Evolutionary conservation across 2,888 invertebrate species (phyloP).

Genomic region (Melitaea athalia): DNA sequence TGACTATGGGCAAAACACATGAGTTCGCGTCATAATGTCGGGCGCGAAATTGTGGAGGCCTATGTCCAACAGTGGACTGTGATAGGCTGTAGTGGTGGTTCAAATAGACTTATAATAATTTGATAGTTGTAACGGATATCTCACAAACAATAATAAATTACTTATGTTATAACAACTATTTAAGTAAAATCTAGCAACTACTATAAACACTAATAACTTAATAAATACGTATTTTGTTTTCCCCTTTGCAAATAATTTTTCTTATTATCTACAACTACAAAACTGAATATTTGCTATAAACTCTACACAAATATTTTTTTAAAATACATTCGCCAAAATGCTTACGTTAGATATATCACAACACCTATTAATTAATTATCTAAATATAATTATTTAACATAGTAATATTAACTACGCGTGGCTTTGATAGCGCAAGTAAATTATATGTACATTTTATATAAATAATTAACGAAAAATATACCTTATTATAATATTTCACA

Average conservation of each 20-base stretch:
- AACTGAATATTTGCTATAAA: not conserved
- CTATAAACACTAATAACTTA: conserved; percentile 50
- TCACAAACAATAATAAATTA: not conserved
- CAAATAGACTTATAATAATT: not conserved
- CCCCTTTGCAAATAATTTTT: conserved; percentile 61
- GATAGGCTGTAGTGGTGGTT: no score
- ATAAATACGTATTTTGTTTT: conserved; percentile 76
- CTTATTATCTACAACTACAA: conserved; percentile 7
- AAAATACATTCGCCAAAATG: not conserved
- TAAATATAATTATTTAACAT: not conserved
- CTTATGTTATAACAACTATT: conserved; percentile 2
- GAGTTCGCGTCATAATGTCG: no score
- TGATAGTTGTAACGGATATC: not conserved
- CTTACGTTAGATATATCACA: not conserved
- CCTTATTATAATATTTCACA: no score
- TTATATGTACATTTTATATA: no score
- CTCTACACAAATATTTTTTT: not conserved
- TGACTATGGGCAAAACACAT: no score
- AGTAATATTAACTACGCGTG: not conserved
- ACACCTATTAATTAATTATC: not conserved
- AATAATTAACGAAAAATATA: no score
- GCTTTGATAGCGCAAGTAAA: not conserved
- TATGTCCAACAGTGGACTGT: no score
- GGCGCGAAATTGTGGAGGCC: no score
- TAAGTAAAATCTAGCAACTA: conserved; percentile 21